These are phyloP conservation scores for Paelopatides confundens DNA, from an alignment of 53 echinoderm and acorn worm species.

Conservation along the genomic window DNA sequence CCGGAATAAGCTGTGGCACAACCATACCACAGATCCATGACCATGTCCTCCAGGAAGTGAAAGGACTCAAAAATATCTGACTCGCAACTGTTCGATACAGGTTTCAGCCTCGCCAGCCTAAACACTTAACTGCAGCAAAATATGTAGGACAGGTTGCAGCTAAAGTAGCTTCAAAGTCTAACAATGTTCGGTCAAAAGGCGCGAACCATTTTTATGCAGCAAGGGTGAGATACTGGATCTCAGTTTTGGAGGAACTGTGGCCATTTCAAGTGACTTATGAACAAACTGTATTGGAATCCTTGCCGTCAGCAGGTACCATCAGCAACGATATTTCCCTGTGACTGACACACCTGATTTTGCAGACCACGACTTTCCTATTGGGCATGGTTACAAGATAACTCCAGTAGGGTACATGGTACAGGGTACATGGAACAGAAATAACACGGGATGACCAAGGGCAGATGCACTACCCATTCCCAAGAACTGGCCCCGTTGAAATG, in stretches of 20 bases:
- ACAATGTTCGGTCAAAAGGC: neutral
- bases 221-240: neutral
- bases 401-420: neutral
- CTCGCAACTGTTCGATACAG: neutral
- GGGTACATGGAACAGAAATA: neutral
- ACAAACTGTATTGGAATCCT: neutral
- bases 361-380: conserved; percentile 23
- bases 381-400: neutral
- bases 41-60: no score
- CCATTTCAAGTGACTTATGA: neutral
- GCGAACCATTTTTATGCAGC: neutral
- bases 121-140: neutral
- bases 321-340: neutral
- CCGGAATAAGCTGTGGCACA: no score
- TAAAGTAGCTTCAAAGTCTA: neutral
- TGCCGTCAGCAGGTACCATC: conserved; percentile 19
- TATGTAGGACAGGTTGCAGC: no score
- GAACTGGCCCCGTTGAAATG: neutral
- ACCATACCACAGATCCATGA: no score
- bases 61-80: neutral
- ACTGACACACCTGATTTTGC: neutral
- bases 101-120: neutral
- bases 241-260: neutral
- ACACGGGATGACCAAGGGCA: neutral
- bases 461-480: neutral